Evolutionary conservation across 1,140 invertebrate species (phyloP), one percentile per base, ranked within the genome.

Genomic region (Meteorus sp.): DNA sequence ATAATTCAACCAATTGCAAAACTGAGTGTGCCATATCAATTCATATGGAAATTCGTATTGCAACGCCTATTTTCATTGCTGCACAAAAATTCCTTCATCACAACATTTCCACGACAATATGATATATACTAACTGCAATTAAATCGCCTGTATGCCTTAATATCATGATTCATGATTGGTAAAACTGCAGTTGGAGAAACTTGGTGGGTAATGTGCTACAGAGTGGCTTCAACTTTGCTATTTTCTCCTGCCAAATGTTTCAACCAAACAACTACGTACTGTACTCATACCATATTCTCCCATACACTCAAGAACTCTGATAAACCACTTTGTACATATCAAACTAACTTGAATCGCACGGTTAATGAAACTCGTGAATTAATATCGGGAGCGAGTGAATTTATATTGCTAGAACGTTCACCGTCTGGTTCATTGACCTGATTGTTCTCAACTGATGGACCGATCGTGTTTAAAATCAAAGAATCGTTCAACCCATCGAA

Each of bases 41-140:
- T n/a, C n/a, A n/a, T n/a, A n/a, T n/a, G n/a, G n/a, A n/a, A n/a
- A n/a, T n/a, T n/a, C n/a, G 31, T 48, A 27, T 48, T 48, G 45
- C 23, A 22, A 29, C n/a, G 9, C 9, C 23, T 27, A 22, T 27
- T 22, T 45, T 45, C 19, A 45, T 23, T 20, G 50, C 15, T 39
- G 23, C 33, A 22, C 35, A 29, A 51, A 22, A 22, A 37, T 62
- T 33, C 73, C 19, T 23, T 35, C 50, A 54, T n/a, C 37, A 31
- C 27, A 60, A 19, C 37, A 25, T n/a, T 45, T 52, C 56, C 65
- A 64, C 71, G 67, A 65, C 70, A 62, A 66, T 71, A 67, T 74
- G 68, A 76, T 74, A 69, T 78, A 77, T 73, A 75, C 75, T 77
- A 78, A 78, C 77, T 78, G 71, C 75, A 77, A 78, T 78, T 78